Evolutionary conservation across 2,797 vertebrate genomes (phyloP).

Genomic region (Melanotaenia boesemani): DNA sequence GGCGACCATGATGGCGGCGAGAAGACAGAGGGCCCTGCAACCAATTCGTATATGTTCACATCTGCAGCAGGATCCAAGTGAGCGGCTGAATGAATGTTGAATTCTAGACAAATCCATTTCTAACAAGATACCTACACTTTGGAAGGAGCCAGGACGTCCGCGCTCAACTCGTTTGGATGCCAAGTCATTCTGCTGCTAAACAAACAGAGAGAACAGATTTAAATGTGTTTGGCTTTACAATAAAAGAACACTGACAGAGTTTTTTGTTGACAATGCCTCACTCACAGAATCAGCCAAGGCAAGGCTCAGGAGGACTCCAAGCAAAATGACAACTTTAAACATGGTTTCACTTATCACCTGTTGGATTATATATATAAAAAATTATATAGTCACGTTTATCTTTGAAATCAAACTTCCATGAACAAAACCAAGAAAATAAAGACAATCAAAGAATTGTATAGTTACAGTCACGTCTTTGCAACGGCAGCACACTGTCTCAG

Average conservation of each 20-base stretch:
- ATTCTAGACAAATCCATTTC: background rate
- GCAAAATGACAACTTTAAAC: conserved; percentile 19
- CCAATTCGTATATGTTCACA: background rate
- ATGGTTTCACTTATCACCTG: conserved; percentile 12
- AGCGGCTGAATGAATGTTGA: background rate
- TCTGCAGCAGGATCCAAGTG: too few species aligned
- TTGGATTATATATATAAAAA: background rate
- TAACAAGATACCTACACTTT: background rate
- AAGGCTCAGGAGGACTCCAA: conserved; percentile 28
- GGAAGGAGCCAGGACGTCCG: fast-evolving
- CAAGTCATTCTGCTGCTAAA: background rate
- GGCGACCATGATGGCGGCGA: too few species aligned
- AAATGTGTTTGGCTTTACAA: background rate
- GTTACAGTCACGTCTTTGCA: conserved; percentile 1
- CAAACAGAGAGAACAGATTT: background rate
- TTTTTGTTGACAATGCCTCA: background rate
- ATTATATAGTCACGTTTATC: background rate
- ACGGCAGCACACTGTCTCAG: background rate
- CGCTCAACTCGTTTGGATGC: background rate
- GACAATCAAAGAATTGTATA: background rate
- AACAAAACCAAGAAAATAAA: background rate
- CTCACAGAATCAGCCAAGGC: conserved; percentile 22
- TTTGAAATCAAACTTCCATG: background rate
- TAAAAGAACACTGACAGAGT: background rate
- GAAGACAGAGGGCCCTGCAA: background rate